Evolutionary conservation across 1,140 invertebrate genomes (phyloP), one percentile per base, ranked within the genome.

Genomic region (Brachionus plicatilis): DNA sequence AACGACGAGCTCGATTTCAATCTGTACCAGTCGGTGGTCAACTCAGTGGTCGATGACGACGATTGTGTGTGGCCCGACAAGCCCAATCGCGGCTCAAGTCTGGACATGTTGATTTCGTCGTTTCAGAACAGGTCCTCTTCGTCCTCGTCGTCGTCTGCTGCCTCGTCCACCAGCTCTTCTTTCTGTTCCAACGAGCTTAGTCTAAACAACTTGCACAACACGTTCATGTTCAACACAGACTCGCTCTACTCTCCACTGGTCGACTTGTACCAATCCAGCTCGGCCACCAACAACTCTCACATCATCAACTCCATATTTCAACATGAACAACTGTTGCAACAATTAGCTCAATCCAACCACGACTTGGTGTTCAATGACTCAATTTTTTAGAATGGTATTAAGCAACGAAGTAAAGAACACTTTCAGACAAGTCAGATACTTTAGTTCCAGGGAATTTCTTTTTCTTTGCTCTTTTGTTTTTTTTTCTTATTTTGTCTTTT

Each of bases 271-370:
- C 45, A 76, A 5, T 76, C 43, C 11, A 76, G 20, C 37, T 75
- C 72, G 33, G 47, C 12, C 11, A 70, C 3, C 27, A 70, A 47
- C 17, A 65, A 45, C 41, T 65, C 37, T 60, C 53, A 82, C n/a
- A 68, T 82, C 3, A 20, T 82, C 7, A 82, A 65, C 53, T 68
- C 53, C 17, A 60, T 82, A 60, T 82, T 82, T 82, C 79, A 82
- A 60, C 65, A 82, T 82, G 79, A 82, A 82, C 79, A 82, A 82
- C 47, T 76, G 50, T 76, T 76, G 43, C 41, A 76, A 50, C 41
- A 76, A 27, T 76, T 76, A 76, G n/a, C 43, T 50, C 43, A 47
- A 76, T 27, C 72, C 9, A 76, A 76, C 17, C 72, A 76, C 14
- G 72, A 72, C 37, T 72, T 72, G 14, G 68, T 72, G 37, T 72